Conservation (phyloP, 1,140 invertebrate species). For the Papilio helenus region DNA sequence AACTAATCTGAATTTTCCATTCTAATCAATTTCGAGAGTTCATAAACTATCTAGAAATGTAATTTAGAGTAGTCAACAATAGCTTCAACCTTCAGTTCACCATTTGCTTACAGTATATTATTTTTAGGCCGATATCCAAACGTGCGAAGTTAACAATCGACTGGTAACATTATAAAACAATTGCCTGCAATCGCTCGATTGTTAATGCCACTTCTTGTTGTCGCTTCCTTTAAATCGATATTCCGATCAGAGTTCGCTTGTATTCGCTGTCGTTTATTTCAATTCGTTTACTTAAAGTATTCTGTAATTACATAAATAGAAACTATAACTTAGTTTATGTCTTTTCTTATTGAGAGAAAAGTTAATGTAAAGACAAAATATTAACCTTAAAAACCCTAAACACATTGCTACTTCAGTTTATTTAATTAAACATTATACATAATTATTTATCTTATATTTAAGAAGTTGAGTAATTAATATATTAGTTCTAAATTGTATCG, state of each 20-base stretch:
- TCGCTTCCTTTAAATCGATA: slow-evolving; percentile 12
- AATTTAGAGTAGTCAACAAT: no score
- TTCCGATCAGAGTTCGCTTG: neutral
- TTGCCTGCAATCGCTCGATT: neutral
- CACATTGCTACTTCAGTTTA: no score
- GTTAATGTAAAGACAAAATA: no score
- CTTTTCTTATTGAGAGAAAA: no score
- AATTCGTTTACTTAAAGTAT: neutral
- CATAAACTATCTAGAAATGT: no score
- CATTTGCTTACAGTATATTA: neutral
- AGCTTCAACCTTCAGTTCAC: no score
- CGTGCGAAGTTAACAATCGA: neutral
- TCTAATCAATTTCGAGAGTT: no score
- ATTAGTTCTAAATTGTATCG: slow-evolving; percentile 40
- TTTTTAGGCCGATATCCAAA: neutral
- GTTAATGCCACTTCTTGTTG: slow-evolving; percentile 43
- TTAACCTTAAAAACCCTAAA: no score
- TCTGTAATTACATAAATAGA: neutral
- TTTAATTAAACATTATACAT: no score
- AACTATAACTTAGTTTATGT: neutral
- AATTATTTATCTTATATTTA: no score
- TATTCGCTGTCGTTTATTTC: neutral
- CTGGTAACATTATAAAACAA: slow-evolving; percentile 34
- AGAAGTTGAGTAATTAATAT: neutral
- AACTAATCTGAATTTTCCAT: no score